A percentile compares a stretch with the other conserved stretches of the same genome.
Evolutionary conservation across 2,797 vertebrate genomes (phyloP).

Genomic region (Pygocentrus nattereri): DNA sequence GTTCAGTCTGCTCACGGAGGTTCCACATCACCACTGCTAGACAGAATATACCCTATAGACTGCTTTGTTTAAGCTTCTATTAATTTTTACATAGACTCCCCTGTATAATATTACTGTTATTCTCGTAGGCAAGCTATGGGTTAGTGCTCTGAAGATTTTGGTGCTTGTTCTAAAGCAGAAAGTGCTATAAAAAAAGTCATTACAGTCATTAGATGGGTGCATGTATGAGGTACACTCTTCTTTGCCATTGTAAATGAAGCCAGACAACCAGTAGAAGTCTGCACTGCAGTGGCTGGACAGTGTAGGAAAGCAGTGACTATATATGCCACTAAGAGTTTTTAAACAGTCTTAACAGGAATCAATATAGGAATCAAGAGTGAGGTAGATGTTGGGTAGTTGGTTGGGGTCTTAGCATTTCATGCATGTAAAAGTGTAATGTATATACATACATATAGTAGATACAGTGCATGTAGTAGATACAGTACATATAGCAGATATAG

Average conservation of each 20-base stretch:
- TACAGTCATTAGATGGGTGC: background rate
- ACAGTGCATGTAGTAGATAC: too few relatives aligned
- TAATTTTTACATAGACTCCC: background rate
- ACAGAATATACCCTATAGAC: constrained; percentile 3
- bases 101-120: background rate
- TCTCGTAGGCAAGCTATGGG: background rate
- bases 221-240: background rate
- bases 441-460: too few relatives aligned
- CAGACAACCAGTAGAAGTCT: background rate
- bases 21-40: constrained; percentile 12
- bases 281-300: background rate
- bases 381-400: too few relatives aligned
- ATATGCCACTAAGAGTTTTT: background rate
- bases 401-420: background rate
- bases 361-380: background rate
- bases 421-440: background rate
- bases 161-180: background rate
- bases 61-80: background rate
- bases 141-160: background rate
- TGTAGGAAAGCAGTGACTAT: background rate
- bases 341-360: background rate
- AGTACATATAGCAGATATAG: too few relatives aligned
- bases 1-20: constrained; percentile 4
- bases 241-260: background rate
- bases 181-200: background rate